phyloP scores from a whole-genome alignment of 2,113 vertebrate species.

The Sminthopsis crassicaudata region DNA sequence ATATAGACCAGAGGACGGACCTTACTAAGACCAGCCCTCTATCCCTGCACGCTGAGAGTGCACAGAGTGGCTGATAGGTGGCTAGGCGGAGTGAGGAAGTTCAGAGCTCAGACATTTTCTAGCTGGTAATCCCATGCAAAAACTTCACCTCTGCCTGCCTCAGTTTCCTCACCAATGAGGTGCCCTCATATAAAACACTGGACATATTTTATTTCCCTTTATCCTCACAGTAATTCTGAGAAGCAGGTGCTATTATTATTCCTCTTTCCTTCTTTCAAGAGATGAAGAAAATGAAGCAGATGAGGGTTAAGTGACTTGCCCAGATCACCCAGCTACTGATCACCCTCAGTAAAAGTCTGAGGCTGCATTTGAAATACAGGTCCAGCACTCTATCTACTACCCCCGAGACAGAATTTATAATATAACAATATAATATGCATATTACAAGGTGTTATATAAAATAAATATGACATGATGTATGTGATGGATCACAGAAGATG shows the following conservation, averaged over 20 bases:
- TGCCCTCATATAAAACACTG: neutral
- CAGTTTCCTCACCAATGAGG: neutral
- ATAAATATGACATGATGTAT: too few species aligned
- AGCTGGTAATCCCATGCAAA: neutral
- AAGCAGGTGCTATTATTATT: neutral
- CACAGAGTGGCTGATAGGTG: neutral
- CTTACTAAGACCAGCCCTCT: neutral
- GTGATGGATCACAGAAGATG: too few species aligned
- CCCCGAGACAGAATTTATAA: neutral
- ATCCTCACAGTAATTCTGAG: neutral
- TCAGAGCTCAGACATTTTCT: neutral
- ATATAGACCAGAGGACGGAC: neutral
- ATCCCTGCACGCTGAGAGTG: neutral
- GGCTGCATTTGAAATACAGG: neutral
- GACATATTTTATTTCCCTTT: neutral
- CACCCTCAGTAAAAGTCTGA: neutral
- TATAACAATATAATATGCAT: neutral
- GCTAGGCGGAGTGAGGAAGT: neutral
- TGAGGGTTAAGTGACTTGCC: neutral
- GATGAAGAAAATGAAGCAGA: neutral
- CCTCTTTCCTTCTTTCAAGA: too few species aligned
- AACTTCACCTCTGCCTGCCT: neutral
- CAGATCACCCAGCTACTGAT: neutral
- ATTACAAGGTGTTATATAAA: too few species aligned
- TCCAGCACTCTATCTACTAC: neutral